Evolutionary conservation across 2,113 vertebrate species (phyloP).

Genomic region (Rhabdomys dilectus): DNA sequence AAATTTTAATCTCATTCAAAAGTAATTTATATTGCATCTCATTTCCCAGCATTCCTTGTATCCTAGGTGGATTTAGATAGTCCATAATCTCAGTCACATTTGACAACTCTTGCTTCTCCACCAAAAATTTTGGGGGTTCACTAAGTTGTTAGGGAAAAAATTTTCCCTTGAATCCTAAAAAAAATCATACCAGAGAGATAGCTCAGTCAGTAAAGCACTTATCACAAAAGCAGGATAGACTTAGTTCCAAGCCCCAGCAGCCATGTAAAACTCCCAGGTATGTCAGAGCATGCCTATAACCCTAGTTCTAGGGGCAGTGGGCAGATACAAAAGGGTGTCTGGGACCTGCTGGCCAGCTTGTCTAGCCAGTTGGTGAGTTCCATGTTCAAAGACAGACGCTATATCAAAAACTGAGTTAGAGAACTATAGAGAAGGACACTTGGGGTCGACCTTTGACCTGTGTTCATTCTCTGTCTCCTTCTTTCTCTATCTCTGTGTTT

Average conservation of each 20-base stretch:
- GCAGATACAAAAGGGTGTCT: not conserved
- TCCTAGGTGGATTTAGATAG: not conserved
- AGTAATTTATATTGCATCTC: not conserved
- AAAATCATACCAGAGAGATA: not conserved
- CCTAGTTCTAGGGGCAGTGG: not conserved
- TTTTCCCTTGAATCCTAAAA: conserved; percentile 1
- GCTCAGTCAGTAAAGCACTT: not conserved
- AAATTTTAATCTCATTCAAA: not conserved
- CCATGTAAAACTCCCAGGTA: not conserved
- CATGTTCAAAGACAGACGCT: not conserved
- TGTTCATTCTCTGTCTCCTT: not conserved
- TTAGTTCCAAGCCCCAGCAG: not conserved
- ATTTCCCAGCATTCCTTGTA: not conserved
- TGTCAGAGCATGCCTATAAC: not conserved
- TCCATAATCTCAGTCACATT: not conserved
- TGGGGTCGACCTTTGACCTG: not conserved
- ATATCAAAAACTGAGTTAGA: not conserved
- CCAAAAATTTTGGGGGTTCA: not conserved
- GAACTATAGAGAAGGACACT: not conserved
- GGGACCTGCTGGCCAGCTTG: no score
- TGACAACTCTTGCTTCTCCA: not conserved
- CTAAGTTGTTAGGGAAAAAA: not conserved
- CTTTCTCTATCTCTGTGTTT: not conserved
- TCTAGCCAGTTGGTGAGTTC: no score
- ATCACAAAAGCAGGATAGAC: not conserved